A percentile compares a stretch with the other conserved stretches of the same genome.
Conservation (phyloP, 37 sponge, comb jelly and placozoan species). For the Cliona cf. orientalis region DNA sequence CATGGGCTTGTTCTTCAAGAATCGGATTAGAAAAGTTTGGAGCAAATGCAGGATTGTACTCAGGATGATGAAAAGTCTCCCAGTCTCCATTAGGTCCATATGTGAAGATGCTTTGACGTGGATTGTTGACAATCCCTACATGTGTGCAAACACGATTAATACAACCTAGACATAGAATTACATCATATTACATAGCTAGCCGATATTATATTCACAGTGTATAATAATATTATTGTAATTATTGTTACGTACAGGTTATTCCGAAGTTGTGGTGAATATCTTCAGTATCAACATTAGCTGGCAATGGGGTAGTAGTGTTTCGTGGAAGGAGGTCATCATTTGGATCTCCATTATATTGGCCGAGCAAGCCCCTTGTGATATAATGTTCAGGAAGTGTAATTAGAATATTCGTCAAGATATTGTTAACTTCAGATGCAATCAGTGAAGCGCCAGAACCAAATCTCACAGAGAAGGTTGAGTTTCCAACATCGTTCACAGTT, state of each 20-base stretch:
- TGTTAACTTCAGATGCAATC: slow-evolving; percentile 30
- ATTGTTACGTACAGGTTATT: slow-evolving; percentile 58
- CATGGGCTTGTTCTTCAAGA: neutral
- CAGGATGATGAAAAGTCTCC: slow-evolving; percentile 38
- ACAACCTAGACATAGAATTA: neutral
- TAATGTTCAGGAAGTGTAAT: slow-evolving; percentile 31
- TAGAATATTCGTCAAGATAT: slow-evolving; percentile 19
- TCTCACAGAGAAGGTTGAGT: slow-evolving; percentile 11
- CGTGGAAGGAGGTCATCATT: slow-evolving; percentile 53
- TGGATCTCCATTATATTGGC: slow-evolving; percentile 51
- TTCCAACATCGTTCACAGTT: slow-evolving; percentile 22
- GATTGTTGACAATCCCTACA: slow-evolving; percentile 54
- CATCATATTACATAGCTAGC: neutral
- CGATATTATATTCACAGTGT: neutral
- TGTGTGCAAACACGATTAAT: neutral
- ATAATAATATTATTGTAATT: slow-evolving; percentile 1
- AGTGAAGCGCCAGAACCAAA: slow-evolving; percentile 31
- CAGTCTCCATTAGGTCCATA: slow-evolving; percentile 39
- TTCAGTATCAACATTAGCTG: slow-evolving; percentile 19
- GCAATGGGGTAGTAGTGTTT: slow-evolving; percentile 4
- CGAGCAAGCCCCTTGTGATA: slow-evolving; percentile 53
- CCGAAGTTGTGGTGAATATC: slow-evolving; percentile 66
- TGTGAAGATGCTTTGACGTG: slow-evolving; percentile 41
- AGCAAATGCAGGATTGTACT: neutral
- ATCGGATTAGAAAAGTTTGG: neutral